Evolutionary conservation across 2,888 invertebrate genomes (phyloP), one percentile per base, ranked within the genome.

Genomic region (Apotomis capreana): DNA sequence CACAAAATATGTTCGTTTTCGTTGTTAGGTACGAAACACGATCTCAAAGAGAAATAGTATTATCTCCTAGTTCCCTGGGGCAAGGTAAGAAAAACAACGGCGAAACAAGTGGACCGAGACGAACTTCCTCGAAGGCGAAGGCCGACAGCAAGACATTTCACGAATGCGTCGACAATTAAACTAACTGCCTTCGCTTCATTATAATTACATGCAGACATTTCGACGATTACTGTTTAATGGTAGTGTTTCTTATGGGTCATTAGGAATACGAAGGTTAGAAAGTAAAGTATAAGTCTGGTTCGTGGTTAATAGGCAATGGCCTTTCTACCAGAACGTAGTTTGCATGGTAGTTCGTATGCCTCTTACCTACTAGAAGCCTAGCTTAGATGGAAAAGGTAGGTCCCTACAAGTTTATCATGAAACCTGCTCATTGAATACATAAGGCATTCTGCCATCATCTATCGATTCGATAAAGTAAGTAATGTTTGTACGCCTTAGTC

Each of bases 151-250:
- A 12, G 26, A 54, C 64, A 64, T 64, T 64, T 44, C 55, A 64
- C 55, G 55, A 64, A 64, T 46, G 64, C 55, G 55, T 44, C 37
- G 10, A 64, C 55, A 15, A 64, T 64, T 64, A 55, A 64, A 64
- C 44, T 55, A 64, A 64, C 12, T 64, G 26, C 55, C 55, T 55
- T 15, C 54, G n/a, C 15, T 64, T 55, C 55, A 55, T 64, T 64
- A 55, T 64, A 64, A 64, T 64, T 64, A 64, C 5, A 15, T 10
- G 10, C 8, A 44, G 46, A 60, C 61, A 44, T 44, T 40, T 51
- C 5, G 26, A 36, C 63, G 13, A 44, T 55, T 55, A 64, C 26
- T 64, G 64, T 55, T 26, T 54, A 64, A 64, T 64, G 64, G 55
- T 37, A 58, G 12, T 57, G 8, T 3, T 58, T 37, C 37, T 12